phyloP scores from a whole-genome alignment of 2,888 invertebrate genomes.

The Pterostichus niger region DNA sequence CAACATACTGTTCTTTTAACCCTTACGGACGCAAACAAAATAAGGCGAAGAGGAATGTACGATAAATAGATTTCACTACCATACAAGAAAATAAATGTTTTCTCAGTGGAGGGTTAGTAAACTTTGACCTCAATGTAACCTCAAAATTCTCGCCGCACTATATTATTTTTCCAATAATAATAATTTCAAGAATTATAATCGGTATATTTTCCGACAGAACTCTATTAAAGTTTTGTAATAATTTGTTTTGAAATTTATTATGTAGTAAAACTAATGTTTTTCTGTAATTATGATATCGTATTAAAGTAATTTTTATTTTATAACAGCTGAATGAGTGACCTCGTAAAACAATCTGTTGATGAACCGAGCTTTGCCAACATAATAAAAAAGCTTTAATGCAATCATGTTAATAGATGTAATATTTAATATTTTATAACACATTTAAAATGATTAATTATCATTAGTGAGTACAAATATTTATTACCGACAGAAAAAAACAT shows the following conservation, averaged over 20 bases:
- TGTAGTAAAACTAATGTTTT: too few species aligned
- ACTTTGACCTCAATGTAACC: conserved; percentile 32
- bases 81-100: conserved; percentile 51
- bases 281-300: too few species aligned
- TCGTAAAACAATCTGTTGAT: too few species aligned
- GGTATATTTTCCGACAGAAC: too few species aligned
- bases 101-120: conserved; percentile 22
- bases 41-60: conserved; percentile 58
- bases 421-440: neutral
- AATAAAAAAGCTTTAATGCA: neutral
- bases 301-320: too few species aligned
- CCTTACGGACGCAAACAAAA: conserved; percentile 46
- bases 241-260: too few species aligned
- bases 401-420: neutral
- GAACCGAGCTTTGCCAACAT: too few species aligned
- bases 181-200: too few species aligned
- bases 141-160: conserved; percentile 6
- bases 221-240: too few species aligned
- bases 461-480: neutral
- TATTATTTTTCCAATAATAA: conserved; percentile 10
- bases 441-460: conserved; percentile 1
- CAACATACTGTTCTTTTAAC: conserved; percentile 37
- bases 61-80: conserved; percentile 61
- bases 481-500: neutral
- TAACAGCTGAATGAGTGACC: too few species aligned